Base-by-base conservation (phyloP, 1,140 invertebrate species). In the Macrobrachium nipponense region DNA sequence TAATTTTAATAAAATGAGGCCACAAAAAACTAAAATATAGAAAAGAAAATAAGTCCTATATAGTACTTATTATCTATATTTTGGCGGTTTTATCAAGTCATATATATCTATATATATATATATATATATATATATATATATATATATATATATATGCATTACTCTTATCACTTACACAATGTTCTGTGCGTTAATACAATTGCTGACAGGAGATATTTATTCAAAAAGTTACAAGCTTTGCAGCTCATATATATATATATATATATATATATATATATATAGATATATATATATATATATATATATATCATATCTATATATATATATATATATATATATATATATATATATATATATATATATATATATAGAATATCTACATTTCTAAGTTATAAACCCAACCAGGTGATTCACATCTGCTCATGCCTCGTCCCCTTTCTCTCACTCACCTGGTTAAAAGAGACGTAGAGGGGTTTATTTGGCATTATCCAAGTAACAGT, bases 401-500 rank as follows among this genome's bases (percentile, higher is more conserved):
- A 36, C 27, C 27, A 36, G 27, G 27, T 36, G 20, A 20, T 73
- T 17, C 58, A 36, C 58, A 36, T 44, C 73, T 76, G 36, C n/a
- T 51, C 51, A 36, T 76, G 36, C 58, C 73, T 77, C 75, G 8
- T 58, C 51, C 75, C 59, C 75, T 77, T 43, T 58, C 44, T 77
- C 44, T 59, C 44, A 58, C 75, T 77, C 75, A 97, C 96, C 94
- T 97, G 96, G 72, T 93, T 91, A 87, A 94, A 94, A 0, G 96
- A 95, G 82, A 98, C 92, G 51, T 92, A 91, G n/a, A 96, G 94
- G 0, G 94, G 94, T 78, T 95, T 92, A 84, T 94, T 94, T 89
- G 96, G 96, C 89, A 98, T 94, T n/a, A 97, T 95, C 97, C 97
- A 98, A 1, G 94, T 95, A 5, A 98, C 97, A 8, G 95, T 93